Evolutionary conservation across 2,113 vertebrate species (phyloP).

Genomic region (Limnothrissa miodon): DNA sequence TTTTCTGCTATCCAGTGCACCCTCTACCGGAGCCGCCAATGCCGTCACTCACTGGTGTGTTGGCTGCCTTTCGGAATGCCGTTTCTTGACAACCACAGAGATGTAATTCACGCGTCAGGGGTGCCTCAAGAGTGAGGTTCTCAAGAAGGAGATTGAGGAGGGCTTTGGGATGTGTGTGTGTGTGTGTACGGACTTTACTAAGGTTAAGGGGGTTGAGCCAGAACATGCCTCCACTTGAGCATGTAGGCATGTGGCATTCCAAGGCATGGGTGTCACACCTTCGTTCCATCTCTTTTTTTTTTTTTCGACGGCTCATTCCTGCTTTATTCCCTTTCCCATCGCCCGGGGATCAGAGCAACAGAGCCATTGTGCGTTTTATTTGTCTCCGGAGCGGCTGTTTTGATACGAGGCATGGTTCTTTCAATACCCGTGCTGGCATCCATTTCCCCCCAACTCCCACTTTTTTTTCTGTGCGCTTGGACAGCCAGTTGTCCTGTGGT

Average conservation of each 20-base stretch:
- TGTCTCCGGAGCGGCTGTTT: constrained; percentile 44
- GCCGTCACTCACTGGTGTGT: background rate
- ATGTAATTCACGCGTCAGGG: background rate
- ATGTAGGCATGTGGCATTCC: constrained; percentile 53
- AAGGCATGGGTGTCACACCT: constrained; percentile 56
- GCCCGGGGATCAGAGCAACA: constrained; percentile 52
- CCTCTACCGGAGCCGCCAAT: background rate
- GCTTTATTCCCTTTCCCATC: constrained; percentile 58
- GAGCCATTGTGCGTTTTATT: constrained; percentile 56
- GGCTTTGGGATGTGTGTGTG: constrained; percentile 36
- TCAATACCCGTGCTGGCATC: constrained; percentile 47
- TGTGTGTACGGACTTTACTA: too few species aligned
- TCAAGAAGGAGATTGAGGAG: background rate
- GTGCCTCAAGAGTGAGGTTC: background rate
- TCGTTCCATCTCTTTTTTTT: constrained; percentile 28
- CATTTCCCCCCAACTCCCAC: constrained; percentile 33
- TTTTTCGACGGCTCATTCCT: constrained; percentile 53
- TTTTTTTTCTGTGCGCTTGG: background rate
- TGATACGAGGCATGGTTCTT: constrained; percentile 48
- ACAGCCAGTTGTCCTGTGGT: constrained; percentile 20
- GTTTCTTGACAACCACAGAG: constrained; percentile 2
- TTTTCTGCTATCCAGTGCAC: background rate
- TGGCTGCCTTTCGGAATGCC: background rate
- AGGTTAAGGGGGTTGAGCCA: constrained; percentile 48
- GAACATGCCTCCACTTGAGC: constrained; percentile 60